phyloP scores from a whole-genome alignment of 1,140 invertebrate species.

The Drosophila sucinea region DNA sequence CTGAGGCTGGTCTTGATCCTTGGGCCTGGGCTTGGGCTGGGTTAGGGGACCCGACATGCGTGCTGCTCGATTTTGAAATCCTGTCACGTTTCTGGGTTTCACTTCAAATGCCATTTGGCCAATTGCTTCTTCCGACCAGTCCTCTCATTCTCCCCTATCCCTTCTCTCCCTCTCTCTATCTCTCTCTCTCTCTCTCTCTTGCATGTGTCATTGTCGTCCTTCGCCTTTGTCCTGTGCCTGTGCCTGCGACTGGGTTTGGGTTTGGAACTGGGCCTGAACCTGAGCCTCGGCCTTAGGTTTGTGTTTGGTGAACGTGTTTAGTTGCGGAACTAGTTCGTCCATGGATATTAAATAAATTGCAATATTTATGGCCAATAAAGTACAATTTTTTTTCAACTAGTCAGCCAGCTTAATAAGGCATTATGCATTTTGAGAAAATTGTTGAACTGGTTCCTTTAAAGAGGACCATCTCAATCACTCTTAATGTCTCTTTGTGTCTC shows the following conservation, averaged over 20 bases:
- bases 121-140: constrained; percentile 56
- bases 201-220: neutral
- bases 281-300: neutral
- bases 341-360: neutral
- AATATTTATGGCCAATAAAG: neutral
- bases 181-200: neutral
- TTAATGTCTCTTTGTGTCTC: neutral
- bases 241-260: neutral
- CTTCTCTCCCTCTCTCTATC: neutral
- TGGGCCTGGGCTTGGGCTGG: constrained; percentile 6
- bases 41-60: constrained; percentile 41
- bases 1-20: neutral
- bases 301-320: constrained; percentile 6
- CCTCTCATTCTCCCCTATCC: neutral
- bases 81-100: constrained; percentile 73
- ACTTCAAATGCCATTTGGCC: constrained; percentile 73
- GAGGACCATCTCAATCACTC: neutral
- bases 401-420: too few species aligned
- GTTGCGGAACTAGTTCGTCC: constrained; percentile 1
- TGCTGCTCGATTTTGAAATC: constrained; percentile 53
- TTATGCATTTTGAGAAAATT: too few species aligned
- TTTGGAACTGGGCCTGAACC: neutral
- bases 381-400: too few species aligned
- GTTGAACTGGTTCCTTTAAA: neutral
- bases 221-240: neutral